phyloP scores from a whole-genome alignment of 1,140 invertebrate genomes.

The Drosophila littoralis region DNA sequence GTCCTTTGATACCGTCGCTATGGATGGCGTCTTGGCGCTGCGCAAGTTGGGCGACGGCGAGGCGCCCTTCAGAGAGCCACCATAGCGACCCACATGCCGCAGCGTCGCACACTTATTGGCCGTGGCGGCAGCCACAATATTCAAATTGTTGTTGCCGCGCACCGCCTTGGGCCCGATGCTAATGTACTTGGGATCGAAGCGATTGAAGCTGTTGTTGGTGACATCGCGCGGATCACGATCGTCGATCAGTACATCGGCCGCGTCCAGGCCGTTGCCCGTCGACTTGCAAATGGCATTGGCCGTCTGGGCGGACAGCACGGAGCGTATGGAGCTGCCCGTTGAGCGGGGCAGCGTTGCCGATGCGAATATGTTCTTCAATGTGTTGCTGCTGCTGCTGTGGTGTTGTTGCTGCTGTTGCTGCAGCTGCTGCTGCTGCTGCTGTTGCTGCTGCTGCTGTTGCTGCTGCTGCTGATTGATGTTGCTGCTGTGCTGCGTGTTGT shows the following conservation, averaged over 20 bases:
- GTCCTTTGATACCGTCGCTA: slow-evolving; percentile 83
- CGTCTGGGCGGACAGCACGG: slow-evolving; percentile 74
- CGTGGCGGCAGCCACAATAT: slow-evolving; percentile 67
- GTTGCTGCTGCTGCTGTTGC: slow-evolving; percentile 46
- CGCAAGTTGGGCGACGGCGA: slow-evolving; percentile 79
- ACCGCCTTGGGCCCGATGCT: slow-evolving; percentile 87
- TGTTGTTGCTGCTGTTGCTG: slow-evolving; percentile 51
- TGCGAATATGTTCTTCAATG: slow-evolving; percentile 82
- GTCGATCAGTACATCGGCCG: slow-evolving; percentile 40
- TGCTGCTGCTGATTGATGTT: slow-evolving; percentile 60
- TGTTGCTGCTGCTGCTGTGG: slow-evolving; percentile 51
- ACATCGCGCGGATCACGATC: slow-evolving; percentile 84
- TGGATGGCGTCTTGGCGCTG: slow-evolving; percentile 79
- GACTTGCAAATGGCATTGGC: slow-evolving; percentile 75
- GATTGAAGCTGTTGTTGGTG: slow-evolving; percentile 85
- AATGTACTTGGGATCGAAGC: slow-evolving; percentile 87
- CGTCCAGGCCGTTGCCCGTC: slow-evolving; percentile 72
- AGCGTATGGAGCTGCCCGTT: slow-evolving; percentile 78
- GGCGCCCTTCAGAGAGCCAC: slow-evolving; percentile 85
- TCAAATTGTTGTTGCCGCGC: slow-evolving; percentile 83
- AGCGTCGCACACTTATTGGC: slow-evolving; percentile 81
- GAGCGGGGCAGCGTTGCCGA: slow-evolving; percentile 80
- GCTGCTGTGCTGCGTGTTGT: slow-evolving; percentile 73
- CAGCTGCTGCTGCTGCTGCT: slow-evolving; percentile 51
- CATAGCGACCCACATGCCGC: slow-evolving; percentile 83